Base-by-base conservation (phyloP, 2,888 invertebrate genomes). In the Epistrophe grossulariae region DNA sequence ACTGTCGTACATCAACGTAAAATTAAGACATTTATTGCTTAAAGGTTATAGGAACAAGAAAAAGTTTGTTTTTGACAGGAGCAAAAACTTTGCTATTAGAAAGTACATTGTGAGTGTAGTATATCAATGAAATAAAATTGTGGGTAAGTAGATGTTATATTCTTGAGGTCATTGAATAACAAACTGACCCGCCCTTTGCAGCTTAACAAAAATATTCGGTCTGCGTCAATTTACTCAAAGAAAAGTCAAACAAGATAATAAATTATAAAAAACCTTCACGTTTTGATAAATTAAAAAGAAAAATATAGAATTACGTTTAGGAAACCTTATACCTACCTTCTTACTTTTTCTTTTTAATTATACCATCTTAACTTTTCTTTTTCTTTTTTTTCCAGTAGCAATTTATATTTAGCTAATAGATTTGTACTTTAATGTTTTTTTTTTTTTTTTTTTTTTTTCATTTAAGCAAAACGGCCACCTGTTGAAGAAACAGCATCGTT, bases 401-500 rank as follows among this genome's bases (percentile, higher is more conserved):
- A 43, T 80, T 77, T 83, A 13, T 64, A n/a, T 2, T n/a, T 48
- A 13, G 38, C 70, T 62, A 73, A 73, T 79, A 83, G 55, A 68
- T 81, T 78, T 79, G 62, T 28, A 8, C 19, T 73, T 40, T 11
- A 40, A 68, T 60, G 24, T 57, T 17, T 43, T 55, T 0, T 72
- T 79, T 72, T 91, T 57, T 17, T 43, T 55, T 0, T 72, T 79
- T 72, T 91, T 40, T 2, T 8, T 60, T 24, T 62, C 15, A 35
- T 68, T 71, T 24, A 94, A 98, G 99, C 99, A 28, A 98, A 98
- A 93, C 95, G 99, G 91, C 99, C 99, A 89, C 99, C 99, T 70
- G 98, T 99, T 43, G 98, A 99, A 93, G 99, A 99, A 93, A 99
- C 98, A 0, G 97, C 98, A 59, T 98, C 98, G 85, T 99, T 99